These are phyloP conservation scores for Tympanoctomys barrerae DNA, from an alignment of 2,797 vertebrate species.

Conservation along the genomic window DNA sequence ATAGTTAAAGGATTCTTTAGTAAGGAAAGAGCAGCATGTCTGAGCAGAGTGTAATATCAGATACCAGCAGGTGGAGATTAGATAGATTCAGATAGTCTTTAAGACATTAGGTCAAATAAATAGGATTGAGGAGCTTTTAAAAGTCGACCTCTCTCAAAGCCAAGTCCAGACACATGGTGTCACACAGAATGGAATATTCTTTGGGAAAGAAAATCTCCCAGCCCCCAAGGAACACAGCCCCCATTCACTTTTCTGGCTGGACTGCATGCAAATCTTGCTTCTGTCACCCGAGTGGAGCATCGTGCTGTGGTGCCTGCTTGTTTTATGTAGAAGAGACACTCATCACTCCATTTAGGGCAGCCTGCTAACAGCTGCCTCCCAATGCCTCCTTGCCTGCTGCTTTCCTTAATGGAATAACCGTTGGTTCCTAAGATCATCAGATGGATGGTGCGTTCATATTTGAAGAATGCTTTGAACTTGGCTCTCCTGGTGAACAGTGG, in stretches of 20 bases:
- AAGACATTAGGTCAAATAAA: conserved; percentile 72
- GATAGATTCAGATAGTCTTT: conserved; percentile 60
- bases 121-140: conserved; percentile 59
- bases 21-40: conserved; percentile 58
- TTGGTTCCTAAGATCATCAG: background rate
- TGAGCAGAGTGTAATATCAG: conserved; percentile 43
- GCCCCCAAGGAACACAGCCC: background rate
- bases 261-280: background rate
- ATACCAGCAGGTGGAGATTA: conserved; percentile 70
- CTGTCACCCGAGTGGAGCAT: background rate
- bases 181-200: conserved; percentile 39
- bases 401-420: background rate
- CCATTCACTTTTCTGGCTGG: background rate
- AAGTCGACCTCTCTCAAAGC: conserved; percentile 56
- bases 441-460: background rate
- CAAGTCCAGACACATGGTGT: conserved; percentile 49
- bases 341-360: background rate
- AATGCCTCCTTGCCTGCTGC: background rate
- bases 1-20: conserved; percentile 55
- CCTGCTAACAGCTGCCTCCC: background rate
- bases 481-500: background rate
- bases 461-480: background rate
- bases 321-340: background rate
- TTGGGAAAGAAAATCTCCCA: conserved; percentile 6
- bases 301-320: background rate